Percentiles rank a stretch among this genome's conserved stretches.
Evolutionary conservation across 2,888 invertebrate species (phyloP).

Genomic region (Muscina levida): DNA sequence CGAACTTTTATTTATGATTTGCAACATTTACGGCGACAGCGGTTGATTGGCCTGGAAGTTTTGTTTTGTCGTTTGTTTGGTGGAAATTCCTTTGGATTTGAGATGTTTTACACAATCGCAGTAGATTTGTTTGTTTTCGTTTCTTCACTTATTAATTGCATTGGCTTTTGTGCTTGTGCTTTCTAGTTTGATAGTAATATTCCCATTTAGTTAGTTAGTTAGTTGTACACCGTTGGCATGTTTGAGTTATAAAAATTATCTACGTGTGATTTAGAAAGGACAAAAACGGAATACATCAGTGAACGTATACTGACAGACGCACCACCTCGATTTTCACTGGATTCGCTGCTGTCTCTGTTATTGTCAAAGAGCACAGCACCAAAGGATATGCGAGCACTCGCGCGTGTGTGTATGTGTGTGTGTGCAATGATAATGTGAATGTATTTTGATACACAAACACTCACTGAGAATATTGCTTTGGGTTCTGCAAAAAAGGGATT

Average conservation of each 20-base stretch:
- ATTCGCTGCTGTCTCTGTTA: constrained; percentile 56
- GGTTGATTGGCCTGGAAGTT: constrained; percentile 33
- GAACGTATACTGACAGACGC: constrained; percentile 70
- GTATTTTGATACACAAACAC: constrained; percentile 20
- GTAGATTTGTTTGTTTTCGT: constrained; percentile 4
- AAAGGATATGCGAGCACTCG: not conserved
- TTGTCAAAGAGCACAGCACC: constrained; percentile 51
- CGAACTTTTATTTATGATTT: not conserved
- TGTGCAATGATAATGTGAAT: constrained; percentile 27
- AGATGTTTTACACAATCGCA: constrained; percentile 1
- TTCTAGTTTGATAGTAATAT: not conserved
- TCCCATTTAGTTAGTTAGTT: constrained; percentile 18
- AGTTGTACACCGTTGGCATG: constrained; percentile 41
- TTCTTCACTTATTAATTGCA: constrained; percentile 16
- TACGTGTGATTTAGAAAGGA: constrained; percentile 71
- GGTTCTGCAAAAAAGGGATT: constrained; percentile 15
- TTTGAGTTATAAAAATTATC: constrained; percentile 59
- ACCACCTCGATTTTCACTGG: constrained; percentile 68
- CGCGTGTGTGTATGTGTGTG: not conserved
- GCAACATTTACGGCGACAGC: not conserved
- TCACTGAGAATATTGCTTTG: not conserved
- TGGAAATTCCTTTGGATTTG: constrained; percentile 18
- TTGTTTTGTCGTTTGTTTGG: not conserved
- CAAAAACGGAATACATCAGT: constrained; percentile 71
- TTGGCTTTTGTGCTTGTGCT: constrained; percentile 9